A percentile compares a stretch with the other conserved stretches of the same genome.
Evolutionary conservation across 2,797 vertebrate genomes (phyloP).

Genomic region (Xiphophorus birchmanni): DNA sequence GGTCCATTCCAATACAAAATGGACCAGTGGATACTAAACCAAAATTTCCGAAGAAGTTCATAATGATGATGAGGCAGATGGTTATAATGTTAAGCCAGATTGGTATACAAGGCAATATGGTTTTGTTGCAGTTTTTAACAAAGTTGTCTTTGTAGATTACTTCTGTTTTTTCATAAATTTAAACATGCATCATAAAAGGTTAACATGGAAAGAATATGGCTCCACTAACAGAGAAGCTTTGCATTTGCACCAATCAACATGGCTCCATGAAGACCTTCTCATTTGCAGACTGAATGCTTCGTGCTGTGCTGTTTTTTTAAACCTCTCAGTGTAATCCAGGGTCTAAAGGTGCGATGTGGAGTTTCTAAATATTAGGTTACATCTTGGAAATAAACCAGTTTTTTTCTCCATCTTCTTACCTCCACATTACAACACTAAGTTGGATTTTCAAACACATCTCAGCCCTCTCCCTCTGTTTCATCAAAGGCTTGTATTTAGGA

Average conservation of each 20-base stretch:
- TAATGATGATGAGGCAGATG: background rate
- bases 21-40: too few relatives aligned
- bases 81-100: background rate
- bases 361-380: background rate
- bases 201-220: background rate
- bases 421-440: background rate
- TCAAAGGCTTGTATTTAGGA: background rate
- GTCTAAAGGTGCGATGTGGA: background rate
- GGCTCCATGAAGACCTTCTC: background rate
- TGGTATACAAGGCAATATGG: background rate
- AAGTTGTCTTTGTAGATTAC: background rate
- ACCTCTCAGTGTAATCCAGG: background rate
- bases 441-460: background rate
- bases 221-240: background rate
- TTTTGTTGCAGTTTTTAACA: background rate
- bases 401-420: too few relatives aligned
- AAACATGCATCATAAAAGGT: background rate
- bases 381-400: background rate
- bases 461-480: background rate
- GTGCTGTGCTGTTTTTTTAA: background rate
- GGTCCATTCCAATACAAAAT: too few relatives aligned
- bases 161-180: background rate
- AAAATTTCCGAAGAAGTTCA: too few relatives aligned
- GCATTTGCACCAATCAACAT: background rate
- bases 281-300: background rate